phyloP scores from a whole-genome alignment of 2,888 invertebrate genomes.

The Troides oblongomaculatus region DNA sequence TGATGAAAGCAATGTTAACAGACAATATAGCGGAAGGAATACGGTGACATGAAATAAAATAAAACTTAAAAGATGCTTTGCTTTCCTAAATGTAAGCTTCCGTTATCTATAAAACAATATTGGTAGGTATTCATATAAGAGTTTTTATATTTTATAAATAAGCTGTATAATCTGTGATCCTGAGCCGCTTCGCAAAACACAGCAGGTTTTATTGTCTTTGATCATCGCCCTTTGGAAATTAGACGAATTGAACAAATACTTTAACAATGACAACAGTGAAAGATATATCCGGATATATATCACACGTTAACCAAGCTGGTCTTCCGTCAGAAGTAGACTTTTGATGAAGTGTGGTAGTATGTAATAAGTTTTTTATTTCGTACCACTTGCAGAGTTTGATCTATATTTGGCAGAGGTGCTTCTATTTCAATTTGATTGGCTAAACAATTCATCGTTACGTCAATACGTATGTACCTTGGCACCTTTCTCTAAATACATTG shows the following conservation, averaged over 20 bases:
- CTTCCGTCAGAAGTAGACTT: conserved; percentile 17
- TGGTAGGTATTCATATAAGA: neutral
- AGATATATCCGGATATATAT: conserved; percentile 7
- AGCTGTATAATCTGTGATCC: neutral
- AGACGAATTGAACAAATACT: neutral
- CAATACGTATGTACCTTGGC: conserved; percentile 18
- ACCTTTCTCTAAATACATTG: neutral
- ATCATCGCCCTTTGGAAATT: too few relatives aligned
- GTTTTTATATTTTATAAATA: neutral
- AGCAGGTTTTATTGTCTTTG: neutral
- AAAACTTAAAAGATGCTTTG: too few relatives aligned
- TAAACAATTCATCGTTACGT: conserved; percentile 22
- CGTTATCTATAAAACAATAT: neutral
- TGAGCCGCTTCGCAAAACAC: too few relatives aligned
- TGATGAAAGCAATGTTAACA: too few relatives aligned
- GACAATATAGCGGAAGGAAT: too few relatives aligned
- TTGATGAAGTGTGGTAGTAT: neutral
- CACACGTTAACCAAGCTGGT: conserved; percentile 13
- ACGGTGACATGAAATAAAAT: too few relatives aligned
- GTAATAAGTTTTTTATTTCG: neutral
- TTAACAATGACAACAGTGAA: neutral
- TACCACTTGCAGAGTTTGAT: conserved; percentile 12
- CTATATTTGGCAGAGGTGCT: conserved; percentile 8
- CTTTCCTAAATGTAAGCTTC: too few relatives aligned
- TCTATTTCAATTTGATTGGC: conserved; percentile 10